A percentile compares a stretch with the other conserved stretches of the same genome.
Conservation (phyloP, 2,113 vertebrate species). For the Zonotrichia leucophrys region DNA sequence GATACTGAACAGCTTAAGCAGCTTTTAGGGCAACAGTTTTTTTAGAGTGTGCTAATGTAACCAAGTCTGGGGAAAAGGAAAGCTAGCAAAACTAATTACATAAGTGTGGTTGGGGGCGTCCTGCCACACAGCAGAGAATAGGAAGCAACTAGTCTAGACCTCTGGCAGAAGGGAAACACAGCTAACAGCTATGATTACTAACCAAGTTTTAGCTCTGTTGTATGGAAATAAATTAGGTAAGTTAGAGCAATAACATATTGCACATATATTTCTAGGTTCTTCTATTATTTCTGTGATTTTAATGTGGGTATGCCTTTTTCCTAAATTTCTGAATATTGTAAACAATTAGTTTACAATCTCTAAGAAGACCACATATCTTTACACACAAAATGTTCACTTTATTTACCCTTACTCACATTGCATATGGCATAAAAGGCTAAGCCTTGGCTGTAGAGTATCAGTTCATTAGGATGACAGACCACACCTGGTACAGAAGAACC, state of each 20-base stretch:
- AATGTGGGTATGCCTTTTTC: not conserved
- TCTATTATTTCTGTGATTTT: not conserved
- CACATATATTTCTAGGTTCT: not conserved
- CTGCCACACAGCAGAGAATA: conserved; percentile 47
- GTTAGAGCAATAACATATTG: not conserved
- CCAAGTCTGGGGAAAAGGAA: not conserved
- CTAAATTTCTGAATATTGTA: not conserved
- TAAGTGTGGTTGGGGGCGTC: not conserved
- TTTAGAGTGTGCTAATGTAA: not conserved
- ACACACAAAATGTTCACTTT: not conserved
- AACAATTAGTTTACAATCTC: not conserved
- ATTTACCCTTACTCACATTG: not conserved
- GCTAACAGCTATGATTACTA: not conserved
- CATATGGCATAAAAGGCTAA: not conserved
- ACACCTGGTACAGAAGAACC: not conserved
- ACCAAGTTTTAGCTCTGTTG: not conserved
- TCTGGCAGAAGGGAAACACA: not conserved
- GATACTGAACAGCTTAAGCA: not conserved
- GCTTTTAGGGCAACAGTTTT: not conserved
- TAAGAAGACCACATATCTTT: not conserved
- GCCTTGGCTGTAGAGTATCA: not conserved
- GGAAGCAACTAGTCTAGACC: conserved; percentile 36
- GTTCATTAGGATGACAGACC: not conserved
- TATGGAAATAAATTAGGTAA: not conserved
- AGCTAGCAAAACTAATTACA: conserved; percentile 6